These are phyloP conservation scores for Apis cerana DNA, from an alignment of 1,140 invertebrate species.

Conservation along the genomic window DNA sequence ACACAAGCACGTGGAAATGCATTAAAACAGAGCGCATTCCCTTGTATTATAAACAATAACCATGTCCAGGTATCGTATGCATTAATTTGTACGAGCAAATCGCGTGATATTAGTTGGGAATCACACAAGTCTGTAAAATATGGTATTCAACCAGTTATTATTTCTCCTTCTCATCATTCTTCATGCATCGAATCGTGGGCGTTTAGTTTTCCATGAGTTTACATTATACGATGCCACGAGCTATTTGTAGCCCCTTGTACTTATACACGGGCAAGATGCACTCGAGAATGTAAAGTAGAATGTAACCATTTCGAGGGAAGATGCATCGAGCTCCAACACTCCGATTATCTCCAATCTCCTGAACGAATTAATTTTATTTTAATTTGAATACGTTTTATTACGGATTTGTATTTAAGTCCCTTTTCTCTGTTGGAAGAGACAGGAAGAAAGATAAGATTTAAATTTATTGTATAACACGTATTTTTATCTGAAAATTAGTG, in stretches of 20 bases:
- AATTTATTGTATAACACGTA: too few relatives aligned
- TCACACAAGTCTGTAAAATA: neutral
- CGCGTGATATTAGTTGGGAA: neutral
- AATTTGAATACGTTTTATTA: too few relatives aligned
- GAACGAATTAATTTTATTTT: neutral
- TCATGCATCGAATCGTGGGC: conserved; percentile 37
- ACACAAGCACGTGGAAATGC: neutral
- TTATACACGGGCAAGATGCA: conserved; percentile 33
- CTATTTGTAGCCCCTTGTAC: conserved; percentile 25
- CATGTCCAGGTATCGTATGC: neutral
- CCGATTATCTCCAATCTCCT: neutral
- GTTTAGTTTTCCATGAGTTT: conserved; percentile 48
- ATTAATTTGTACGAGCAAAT: neutral
- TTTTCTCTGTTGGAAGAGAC: too few relatives aligned
- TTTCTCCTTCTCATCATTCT: conserved; percentile 32
- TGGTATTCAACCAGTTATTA: conserved; percentile 18
- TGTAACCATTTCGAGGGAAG: conserved; percentile 18
- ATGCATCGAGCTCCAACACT: neutral
- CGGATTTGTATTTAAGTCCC: too few relatives aligned
- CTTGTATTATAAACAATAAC: neutral
- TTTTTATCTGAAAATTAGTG: too few relatives aligned
- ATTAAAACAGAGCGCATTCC: neutral
- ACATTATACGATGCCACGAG: conserved; percentile 28
- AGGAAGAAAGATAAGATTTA: too few relatives aligned
- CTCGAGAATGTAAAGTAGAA: conserved; percentile 17